Percentiles rank a stretch among this genome's conserved stretches.
Conservation (phyloP, 2,797 vertebrate species). For the Champsocephalus gunnari region DNA sequence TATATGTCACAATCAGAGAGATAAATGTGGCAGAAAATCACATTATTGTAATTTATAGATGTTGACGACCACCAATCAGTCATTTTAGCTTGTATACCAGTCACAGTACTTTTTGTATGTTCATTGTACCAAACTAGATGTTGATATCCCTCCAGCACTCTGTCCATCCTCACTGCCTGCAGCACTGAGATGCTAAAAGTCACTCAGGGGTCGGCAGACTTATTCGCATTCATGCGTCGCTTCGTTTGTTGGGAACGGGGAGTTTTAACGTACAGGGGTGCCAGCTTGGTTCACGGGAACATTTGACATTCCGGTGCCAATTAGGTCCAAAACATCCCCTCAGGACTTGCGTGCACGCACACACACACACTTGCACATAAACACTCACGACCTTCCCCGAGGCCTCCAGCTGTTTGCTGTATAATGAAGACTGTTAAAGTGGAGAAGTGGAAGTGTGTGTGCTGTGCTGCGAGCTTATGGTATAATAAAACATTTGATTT, state of each 20-base stretch:
- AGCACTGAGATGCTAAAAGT: slow-evolving; percentile 62
- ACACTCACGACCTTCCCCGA: slow-evolving; percentile 61
- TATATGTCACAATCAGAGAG: not conserved
- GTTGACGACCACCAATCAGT: not conserved
- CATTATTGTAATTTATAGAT: slow-evolving; percentile 18
- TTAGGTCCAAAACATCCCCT: slow-evolving; percentile 74
- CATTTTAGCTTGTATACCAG: slow-evolving; percentile 15
- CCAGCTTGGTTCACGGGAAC: slow-evolving; percentile 65
- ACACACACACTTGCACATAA: not conserved
- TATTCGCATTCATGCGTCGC: slow-evolving; percentile 61
- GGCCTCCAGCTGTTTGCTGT: slow-evolving; percentile 78
- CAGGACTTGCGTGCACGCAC: slow-evolving; percentile 25
- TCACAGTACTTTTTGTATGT: not conserved
- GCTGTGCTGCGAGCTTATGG: slow-evolving; percentile 20
- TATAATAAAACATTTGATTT: slow-evolving; percentile 13
- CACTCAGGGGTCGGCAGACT: slow-evolving; percentile 61
- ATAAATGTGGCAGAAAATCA: slow-evolving; percentile 6
- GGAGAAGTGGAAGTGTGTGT: slow-evolving; percentile 29
- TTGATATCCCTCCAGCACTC: slow-evolving; percentile 30
- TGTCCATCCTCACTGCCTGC: slow-evolving; percentile 32
- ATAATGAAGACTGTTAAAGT: slow-evolving; percentile 70
- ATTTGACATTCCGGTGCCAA: slow-evolving; percentile 76
- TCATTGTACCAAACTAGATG: slow-evolving; percentile 40
- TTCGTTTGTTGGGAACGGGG: slow-evolving; percentile 40
- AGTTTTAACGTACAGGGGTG: slow-evolving; percentile 59